Base-by-base conservation (phyloP, 1,140 invertebrate genomes). In the Argopecten irradians region DNA sequence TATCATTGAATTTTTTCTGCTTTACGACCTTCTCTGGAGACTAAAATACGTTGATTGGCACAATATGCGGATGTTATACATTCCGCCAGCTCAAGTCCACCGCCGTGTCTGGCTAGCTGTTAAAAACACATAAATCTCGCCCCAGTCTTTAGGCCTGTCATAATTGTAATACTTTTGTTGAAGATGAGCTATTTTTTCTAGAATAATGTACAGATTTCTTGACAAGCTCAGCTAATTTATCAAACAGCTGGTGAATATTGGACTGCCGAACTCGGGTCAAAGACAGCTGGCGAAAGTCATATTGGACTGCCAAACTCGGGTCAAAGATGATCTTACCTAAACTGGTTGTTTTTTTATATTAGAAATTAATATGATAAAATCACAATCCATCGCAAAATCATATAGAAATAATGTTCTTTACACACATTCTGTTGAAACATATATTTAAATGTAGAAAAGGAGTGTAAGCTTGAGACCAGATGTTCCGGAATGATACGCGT, bases 111-210 rank as follows among this genome's bases (percentile, higher is more conserved):
- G 55, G 55, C n/a, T 71, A 71, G n/a, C 55, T 71, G 55, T 71
- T 71, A 71, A 71, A 71, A 71, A 71, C 55, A 71, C 55, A 71
- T 71, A 71, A 71, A 71, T 71, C 55, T 71, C 55, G 13, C 55
- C 55, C 55, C 22, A 71, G 55, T 71, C 55, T 71, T 71, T 71
- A 71, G 55, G 8, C 55, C 55, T 71, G 55, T 71, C 55, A 71
- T 71, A 71, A 71, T 71, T 28, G 55, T 71, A 71, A 71, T 71
- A 71, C 55, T 71, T 71, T 28, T 0, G 55, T n/a, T 71, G 55
- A n/a, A 71, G 55, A 71, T 71, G 55, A 71, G 55, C 22, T 71
- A 28, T 28, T 71, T 71, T 71, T 71, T 71, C 55, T 71, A 71
- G 55, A 71, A 71, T 71, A 16, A 71, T 71, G 28, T n/a, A 71